A percentile compares a stretch with the other conserved stretches of the same genome.
Evolutionary conservation across 2,888 invertebrate species (phyloP).

Genomic region (Peribatodes rhomboidaria): DNA sequence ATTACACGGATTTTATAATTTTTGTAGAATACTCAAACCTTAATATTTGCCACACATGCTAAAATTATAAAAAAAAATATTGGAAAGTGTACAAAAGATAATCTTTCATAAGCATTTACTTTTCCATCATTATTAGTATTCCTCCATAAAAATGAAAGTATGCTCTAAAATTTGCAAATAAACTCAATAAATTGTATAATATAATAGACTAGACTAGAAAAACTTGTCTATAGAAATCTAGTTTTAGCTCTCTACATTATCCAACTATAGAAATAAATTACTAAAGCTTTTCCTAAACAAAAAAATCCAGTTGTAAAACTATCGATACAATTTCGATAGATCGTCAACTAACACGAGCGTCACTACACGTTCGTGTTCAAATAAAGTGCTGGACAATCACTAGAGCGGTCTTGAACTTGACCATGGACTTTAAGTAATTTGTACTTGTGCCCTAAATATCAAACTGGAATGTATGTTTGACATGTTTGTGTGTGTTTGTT

Average conservation of each 20-base stretch:
- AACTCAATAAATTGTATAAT: not conserved
- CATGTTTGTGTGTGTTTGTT: conserved; percentile 20
- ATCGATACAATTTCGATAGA: conserved; percentile 22
- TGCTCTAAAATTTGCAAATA: not conserved
- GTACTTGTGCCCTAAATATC: conserved; percentile 49
- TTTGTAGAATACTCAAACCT: not conserved
- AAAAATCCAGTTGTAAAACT: not conserved
- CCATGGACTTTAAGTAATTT: conserved; percentile 60
- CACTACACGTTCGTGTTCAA: conserved; percentile 30
- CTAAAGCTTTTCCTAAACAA: too few species aligned
- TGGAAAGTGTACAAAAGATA: too few species aligned
- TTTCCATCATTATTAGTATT: not conserved
- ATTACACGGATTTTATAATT: too few species aligned
- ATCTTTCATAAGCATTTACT: too few species aligned
- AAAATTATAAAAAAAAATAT: too few species aligned
- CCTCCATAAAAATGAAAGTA: not conserved
- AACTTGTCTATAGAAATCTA: not conserved
- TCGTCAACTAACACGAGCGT: conserved; percentile 7
- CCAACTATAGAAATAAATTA: too few species aligned
- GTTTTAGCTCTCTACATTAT: not conserved
- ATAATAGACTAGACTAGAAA: not conserved
- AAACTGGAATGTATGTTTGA: conserved; percentile 40
- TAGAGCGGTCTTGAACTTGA: conserved; percentile 59
- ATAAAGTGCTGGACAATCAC: conserved; percentile 55
- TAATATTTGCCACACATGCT: not conserved